A percentile compares a stretch with the other conserved stretches of the same genome.
Conservation (phyloP, 2,888 invertebrate species). For the Drosophila hamatofila region DNA sequence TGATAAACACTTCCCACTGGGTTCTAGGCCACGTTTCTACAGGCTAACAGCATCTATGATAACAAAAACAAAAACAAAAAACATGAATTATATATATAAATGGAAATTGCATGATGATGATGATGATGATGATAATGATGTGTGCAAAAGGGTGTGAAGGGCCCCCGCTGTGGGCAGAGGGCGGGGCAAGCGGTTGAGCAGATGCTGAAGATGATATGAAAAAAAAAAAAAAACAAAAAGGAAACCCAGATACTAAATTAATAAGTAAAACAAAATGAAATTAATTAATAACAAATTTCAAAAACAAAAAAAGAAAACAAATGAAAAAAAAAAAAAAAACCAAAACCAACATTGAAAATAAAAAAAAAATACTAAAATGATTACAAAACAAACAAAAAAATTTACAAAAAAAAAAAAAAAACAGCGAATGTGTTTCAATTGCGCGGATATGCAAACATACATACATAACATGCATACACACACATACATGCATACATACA, state of each 20-base stretch:
- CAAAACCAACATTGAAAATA: slow-evolving; percentile 66
- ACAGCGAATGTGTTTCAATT: slow-evolving; percentile 1
- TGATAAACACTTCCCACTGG: slow-evolving; percentile 35
- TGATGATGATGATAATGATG: slow-evolving; percentile 9
- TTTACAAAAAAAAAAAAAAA: slow-evolving; percentile 42
- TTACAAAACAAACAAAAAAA: slow-evolving; percentile 67
- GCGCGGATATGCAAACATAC: not conserved
- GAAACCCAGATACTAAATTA: slow-evolving; percentile 68
- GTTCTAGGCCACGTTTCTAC: slow-evolving; percentile 43
- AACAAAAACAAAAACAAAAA: slow-evolving; percentile 16
- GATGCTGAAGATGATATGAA: slow-evolving; percentile 16
- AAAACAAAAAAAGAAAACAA: slow-evolving; percentile 30
- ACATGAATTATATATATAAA: slow-evolving; percentile 23
- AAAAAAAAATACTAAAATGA: slow-evolving; percentile 78
- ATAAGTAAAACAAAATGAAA: slow-evolving; percentile 64
- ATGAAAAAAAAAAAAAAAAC: slow-evolving; percentile 47
- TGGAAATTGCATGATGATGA: slow-evolving; percentile 19
- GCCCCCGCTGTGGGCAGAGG: not conserved
- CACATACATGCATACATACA: not conserved
- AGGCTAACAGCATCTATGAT: slow-evolving; percentile 37
- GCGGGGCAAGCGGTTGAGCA: slow-evolving; percentile 20
- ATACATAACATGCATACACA: not conserved
- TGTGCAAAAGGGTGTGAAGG: slow-evolving; percentile 7
- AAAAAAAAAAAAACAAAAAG: not conserved
- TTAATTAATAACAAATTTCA: slow-evolving; percentile 75